Evolutionary conservation across 2,888 invertebrate species (phyloP).

Genomic region (Nowickia ferox): DNA sequence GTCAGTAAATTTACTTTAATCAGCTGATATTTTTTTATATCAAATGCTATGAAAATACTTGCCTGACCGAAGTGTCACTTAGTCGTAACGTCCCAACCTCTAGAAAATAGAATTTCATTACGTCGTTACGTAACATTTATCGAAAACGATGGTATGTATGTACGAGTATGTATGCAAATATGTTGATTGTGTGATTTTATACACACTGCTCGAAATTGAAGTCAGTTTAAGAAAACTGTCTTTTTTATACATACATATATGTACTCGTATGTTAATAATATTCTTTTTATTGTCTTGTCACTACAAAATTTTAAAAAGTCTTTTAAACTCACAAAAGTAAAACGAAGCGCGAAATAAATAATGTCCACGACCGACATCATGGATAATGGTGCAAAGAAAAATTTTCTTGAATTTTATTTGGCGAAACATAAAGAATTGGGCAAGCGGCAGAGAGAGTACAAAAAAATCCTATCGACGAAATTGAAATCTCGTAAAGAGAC

Average conservation of each 20-base stretch:
- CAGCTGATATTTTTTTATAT: too few relatives aligned
- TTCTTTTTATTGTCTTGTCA: neutral
- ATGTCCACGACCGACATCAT: neutral
- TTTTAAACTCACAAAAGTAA: neutral
- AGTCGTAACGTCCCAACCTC: too few relatives aligned
- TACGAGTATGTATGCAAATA: too few relatives aligned
- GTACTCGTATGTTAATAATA: neutral
- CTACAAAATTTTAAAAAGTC: conserved; percentile 18
- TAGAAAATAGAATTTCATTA: too few relatives aligned
- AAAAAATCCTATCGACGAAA: conserved; percentile 79
- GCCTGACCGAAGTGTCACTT: too few relatives aligned
- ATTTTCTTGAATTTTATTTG: conserved; percentile 77
- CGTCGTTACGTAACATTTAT: too few relatives aligned
- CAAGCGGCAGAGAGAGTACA: conserved; percentile 81
- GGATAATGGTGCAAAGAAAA: conserved; percentile 73
- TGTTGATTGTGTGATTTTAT: too few relatives aligned
- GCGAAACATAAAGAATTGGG: conserved; percentile 79
- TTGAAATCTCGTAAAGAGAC: conserved; percentile 78
- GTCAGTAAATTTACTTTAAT: too few relatives aligned
- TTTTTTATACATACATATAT: neutral
- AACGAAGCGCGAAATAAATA: neutral
- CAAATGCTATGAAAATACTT: too few relatives aligned
- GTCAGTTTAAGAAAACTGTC: neutral
- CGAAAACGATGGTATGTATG: too few relatives aligned
- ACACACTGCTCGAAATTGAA: neutral